A percentile compares a stretch with the other conserved stretches of the same genome.
phyloP scores from a whole-genome alignment of 2,797 vertebrate species.

The Enteromius treurensis region DNA sequence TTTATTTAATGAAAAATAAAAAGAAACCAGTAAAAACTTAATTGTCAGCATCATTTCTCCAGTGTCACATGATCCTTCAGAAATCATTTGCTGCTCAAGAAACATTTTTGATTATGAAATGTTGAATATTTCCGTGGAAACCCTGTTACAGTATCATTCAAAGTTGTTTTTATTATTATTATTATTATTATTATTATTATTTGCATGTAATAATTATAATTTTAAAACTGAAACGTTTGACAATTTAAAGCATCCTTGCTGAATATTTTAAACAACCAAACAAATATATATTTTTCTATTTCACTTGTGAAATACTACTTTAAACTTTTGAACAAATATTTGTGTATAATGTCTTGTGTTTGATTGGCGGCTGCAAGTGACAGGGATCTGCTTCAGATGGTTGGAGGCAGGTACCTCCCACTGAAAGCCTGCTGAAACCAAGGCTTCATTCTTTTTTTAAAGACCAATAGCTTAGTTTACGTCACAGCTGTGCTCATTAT shows the following conservation, averaged over 20 bases:
- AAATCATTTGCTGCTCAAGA: background rate
- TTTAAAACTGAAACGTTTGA: background rate
- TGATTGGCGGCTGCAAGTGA: background rate
- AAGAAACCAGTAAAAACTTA: too few relatives aligned
- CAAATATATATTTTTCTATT: background rate
- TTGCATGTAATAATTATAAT: background rate
- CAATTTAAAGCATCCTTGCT: background rate
- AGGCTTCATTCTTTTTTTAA: background rate
- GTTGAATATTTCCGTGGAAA: background rate
- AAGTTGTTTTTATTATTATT: too few relatives aligned
- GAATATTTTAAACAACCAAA: background rate
- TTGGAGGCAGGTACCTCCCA: background rate
- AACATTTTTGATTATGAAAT: background rate
- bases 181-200: too few relatives aligned
- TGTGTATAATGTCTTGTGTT: background rate
- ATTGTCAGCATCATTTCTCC: background rate
- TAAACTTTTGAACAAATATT: background rate
- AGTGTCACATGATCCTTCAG: background rate
- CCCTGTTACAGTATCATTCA: background rate
- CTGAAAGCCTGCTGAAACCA: background rate
- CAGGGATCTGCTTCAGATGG: background rate
- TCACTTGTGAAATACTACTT: background rate
- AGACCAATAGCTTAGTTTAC: background rate
- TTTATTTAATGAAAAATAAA: background rate
- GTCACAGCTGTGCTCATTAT: background rate